Evolutionary conservation across 2,888 invertebrate genomes (phyloP), one percentile per base, ranked within the genome.

Genomic region (Gisinianus flammeolus): DNA sequence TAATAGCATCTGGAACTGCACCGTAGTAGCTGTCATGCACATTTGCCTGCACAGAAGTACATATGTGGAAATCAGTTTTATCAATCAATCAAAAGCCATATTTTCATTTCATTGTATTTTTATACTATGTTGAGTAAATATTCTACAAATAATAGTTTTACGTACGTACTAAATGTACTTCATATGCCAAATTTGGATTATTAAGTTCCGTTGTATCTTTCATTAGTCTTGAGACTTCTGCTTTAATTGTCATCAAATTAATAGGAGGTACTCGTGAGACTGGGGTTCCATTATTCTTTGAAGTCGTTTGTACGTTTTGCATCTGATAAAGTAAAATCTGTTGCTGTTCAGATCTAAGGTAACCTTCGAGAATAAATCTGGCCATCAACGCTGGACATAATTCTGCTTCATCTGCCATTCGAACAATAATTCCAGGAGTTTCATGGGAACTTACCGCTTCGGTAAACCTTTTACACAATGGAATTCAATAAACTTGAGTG

Each of bases 21-120:
- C 96, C 95, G 88, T 96, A 95, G 81, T 93, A 91, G 86, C 93
- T 93, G 86, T 97, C 96, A 87, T 92, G 91, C 81, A 93, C 89
- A 8, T 92, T 90, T 85, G 93, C 94, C 91, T 94, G 87, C 16
- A 82, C 91, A 90, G 85, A 82, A 85, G 83, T 84, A n/a, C 81
- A 79, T 62, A 8, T 16, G 8, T 62, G 52, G 52, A 16, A 44
- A 10, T 44, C 16, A 44, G 52, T 44, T 44, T 44, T 44, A 10
- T n/a, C n/a, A n/a, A n/a, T n/a, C n/a, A n/a, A n/a, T n/a, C n/a
- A n/a, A n/a, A 24, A 19, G 66, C 26, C 16, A 66, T 28, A 26
- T 66, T 6, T 58, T 22, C 8, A 8, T 58, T 6, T 28, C 66
- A 28, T 26, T 66, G 12, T 22, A n/a, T n/a, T 66, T 28, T 66